Evolutionary conservation across 2,888 invertebrate genomes (phyloP).

Genomic region (Carabus problematicus): DNA sequence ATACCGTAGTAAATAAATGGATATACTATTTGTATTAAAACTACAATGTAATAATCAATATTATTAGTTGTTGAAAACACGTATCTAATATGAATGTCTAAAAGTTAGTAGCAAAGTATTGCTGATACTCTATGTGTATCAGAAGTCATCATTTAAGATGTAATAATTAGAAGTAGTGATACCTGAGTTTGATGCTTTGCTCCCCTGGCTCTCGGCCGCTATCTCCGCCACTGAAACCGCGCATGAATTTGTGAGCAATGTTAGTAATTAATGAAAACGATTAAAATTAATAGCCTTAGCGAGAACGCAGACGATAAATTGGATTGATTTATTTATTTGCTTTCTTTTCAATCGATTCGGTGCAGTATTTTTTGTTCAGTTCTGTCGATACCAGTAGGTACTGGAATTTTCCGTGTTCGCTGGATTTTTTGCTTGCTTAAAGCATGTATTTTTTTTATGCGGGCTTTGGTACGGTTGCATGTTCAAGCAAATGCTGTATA

Average conservation of each 20-base stretch:
- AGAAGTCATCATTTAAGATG: neutral
- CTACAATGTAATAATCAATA: no score
- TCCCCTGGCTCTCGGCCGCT: neutral
- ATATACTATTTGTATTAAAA: no score
- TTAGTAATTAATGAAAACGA: conserved; percentile 41
- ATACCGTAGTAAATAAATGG: no score
- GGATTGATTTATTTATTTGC: conserved; percentile 25
- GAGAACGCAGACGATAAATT: conserved; percentile 39
- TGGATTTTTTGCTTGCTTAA: neutral
- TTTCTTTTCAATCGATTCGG: conserved; percentile 8
- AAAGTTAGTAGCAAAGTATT: neutral
- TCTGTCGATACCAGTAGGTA: neutral
- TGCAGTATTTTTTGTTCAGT: neutral
- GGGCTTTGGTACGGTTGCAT: neutral
- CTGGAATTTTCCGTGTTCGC: neutral
- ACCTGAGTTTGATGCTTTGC: neutral
- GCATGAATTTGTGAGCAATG: conserved; percentile 13
- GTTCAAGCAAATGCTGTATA: neutral
- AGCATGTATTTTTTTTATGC: neutral
- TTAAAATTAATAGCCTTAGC: conserved; percentile 38
- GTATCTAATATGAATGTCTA: no score
- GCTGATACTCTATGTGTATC: neutral
- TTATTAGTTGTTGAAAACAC: no score
- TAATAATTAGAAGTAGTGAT: neutral
- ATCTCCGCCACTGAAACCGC: neutral